Evolutionary conservation across 2,113 vertebrate genomes (phyloP).

Genomic region (Naja naja): DNA sequence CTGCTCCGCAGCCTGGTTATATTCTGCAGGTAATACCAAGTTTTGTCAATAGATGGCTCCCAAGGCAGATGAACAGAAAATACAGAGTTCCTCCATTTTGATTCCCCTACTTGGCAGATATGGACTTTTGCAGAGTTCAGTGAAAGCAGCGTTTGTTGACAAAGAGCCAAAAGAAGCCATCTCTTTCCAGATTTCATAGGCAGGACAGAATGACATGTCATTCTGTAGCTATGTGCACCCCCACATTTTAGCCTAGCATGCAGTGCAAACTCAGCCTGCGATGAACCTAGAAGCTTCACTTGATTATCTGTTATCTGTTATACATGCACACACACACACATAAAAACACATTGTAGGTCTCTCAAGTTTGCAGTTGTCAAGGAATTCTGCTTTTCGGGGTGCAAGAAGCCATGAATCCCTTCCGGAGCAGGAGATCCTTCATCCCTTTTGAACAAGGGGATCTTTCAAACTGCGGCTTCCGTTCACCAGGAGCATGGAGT

Average conservation of each 20-base stretch:
- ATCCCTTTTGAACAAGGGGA: not conserved
- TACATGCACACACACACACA: not conserved
- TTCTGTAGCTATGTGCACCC: not conserved
- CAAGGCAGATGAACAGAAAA: not conserved
- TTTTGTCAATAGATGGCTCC: conserved; percentile 16
- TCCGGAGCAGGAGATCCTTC: not conserved
- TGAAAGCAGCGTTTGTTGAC: not conserved
- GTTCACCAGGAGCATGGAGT: not conserved
- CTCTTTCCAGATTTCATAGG: not conserved
- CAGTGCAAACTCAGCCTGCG: not conserved
- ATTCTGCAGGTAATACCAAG: not conserved
- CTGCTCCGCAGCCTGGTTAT: no score
- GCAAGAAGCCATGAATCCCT: not conserved
- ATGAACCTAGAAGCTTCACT: not conserved
- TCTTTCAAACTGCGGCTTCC: not conserved
- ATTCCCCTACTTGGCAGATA: not conserved
- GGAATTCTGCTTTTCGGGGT: not conserved
- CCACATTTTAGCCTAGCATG: not conserved
- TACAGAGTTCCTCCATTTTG: not conserved
- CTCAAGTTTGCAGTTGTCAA: not conserved
- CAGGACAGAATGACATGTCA: not conserved
- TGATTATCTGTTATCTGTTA: not conserved
- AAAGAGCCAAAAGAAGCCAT: not conserved
- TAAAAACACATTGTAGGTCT: not conserved
- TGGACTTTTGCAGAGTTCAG: not conserved